phyloP scores from a whole-genome alignment of 2,797 vertebrate genomes.

The Danionella dracula region DNA sequence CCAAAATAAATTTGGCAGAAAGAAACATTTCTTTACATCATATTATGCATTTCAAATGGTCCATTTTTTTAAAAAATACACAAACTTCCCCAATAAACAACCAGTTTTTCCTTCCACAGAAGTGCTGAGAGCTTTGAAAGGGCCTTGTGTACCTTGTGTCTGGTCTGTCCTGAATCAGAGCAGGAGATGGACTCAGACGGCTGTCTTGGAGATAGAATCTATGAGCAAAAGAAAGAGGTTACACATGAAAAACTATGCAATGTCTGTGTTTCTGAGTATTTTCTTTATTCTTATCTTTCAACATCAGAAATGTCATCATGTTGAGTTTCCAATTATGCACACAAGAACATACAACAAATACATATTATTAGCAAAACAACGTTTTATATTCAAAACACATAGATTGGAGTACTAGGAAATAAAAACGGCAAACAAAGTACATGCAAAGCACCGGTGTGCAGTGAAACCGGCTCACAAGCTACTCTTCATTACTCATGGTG shows the following conservation, averaged over 20 bases:
- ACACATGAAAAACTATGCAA: slow-evolving; percentile 28
- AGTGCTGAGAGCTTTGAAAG: neutral
- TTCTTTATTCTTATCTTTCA: neutral
- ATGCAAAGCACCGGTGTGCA: neutral
- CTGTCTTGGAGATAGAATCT: slow-evolving; percentile 44
- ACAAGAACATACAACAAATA: neutral
- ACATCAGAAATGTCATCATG: neutral
- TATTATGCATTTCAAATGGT: no score
- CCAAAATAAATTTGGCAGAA: no score
- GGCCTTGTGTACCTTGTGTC: slow-evolving; percentile 39
- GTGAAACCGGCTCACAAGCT: neutral
- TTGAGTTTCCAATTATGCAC: neutral
- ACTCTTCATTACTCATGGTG: slow-evolving; percentile 3
- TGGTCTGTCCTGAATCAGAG: slow-evolving; percentile 26
- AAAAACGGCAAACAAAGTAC: neutral
- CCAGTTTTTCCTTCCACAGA: slow-evolving; percentile 33
- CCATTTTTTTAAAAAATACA: no score
- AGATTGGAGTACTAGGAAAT: neutral
- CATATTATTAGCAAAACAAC: neutral
- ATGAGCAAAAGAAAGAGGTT: slow-evolving; percentile 22
- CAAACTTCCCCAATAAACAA: neutral
- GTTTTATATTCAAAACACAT: neutral
- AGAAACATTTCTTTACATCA: no score
- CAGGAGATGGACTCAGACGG: slow-evolving; percentile 34
- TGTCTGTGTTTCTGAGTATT: slow-evolving; percentile 12